Evolutionary conservation across 2,797 vertebrate species (phyloP).

Genomic region (Lagodon rhomboides): DNA sequence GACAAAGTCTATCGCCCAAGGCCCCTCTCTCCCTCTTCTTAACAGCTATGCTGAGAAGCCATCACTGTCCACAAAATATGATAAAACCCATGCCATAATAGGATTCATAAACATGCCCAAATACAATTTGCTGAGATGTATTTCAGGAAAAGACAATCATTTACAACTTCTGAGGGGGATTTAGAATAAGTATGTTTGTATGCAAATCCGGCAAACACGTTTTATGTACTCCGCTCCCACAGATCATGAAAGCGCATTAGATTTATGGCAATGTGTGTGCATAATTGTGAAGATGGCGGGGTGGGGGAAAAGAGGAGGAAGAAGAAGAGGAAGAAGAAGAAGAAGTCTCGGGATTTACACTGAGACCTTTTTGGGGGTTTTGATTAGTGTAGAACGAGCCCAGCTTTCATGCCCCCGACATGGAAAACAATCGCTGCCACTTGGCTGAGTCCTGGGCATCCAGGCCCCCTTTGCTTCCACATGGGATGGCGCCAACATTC

Average conservation of each 20-base stretch:
- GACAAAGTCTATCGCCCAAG: conserved; percentile 93
- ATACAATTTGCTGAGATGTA: conserved; percentile 98
- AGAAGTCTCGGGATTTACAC: conserved; percentile 87
- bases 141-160: conserved; percentile 97
- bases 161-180: conserved; percentile 96
- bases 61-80: conserved; percentile 93
- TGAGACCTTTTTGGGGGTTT: conserved; percentile 86
- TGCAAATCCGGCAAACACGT: conserved; percentile 91
- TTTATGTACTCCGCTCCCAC: conserved; percentile 94
- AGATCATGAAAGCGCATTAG: conserved; percentile 96
- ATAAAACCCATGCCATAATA: conserved; percentile 95
- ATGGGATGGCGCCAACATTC: conserved; percentile 86
- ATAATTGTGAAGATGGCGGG: conserved; percentile 86
- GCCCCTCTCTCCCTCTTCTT: conserved; percentile 86
- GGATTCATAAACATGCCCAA: conserved; percentile 98
- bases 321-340: conserved; percentile 50
- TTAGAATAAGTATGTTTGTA: conserved; percentile 94
- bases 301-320: conserved; percentile 55
- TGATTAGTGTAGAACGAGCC: conserved; percentile 88
- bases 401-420: conserved; percentile 88
- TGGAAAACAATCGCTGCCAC: conserved; percentile 88
- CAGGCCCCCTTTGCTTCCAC: conserved; percentile 83
- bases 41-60: conserved; percentile 91
- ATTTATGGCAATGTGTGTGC: conserved; percentile 91
- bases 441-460: conserved; percentile 85